A percentile compares a stretch with the other conserved stretches of the same genome.
Evolutionary conservation across 2,888 invertebrate genomes (phyloP).

Genomic region (Phortica okadai): DNA sequence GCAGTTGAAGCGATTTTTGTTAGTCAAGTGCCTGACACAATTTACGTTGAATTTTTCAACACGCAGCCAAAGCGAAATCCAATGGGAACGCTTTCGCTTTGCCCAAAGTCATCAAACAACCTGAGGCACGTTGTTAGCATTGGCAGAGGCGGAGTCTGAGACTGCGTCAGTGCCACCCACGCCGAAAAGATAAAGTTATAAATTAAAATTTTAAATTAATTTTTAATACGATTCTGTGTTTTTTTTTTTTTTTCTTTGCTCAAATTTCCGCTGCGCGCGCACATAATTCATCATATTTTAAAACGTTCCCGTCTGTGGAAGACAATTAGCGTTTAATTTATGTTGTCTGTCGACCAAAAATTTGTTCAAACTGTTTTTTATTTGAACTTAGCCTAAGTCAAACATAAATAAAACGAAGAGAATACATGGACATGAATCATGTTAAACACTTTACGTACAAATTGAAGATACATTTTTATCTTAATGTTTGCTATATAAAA

Average conservation of each 20-base stretch:
- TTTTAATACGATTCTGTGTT: conserved; percentile 55
- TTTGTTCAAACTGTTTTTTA: not conserved
- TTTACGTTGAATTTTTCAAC: conserved; percentile 21
- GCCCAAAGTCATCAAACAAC: conserved; percentile 11
- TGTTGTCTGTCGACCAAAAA: conserved; percentile 43
- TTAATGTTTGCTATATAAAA: not conserved
- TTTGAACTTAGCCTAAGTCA: not conserved
- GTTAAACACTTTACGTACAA: not conserved
- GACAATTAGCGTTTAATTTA: conserved; percentile 66
- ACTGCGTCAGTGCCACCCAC: not conserved
- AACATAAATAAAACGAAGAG: not conserved
- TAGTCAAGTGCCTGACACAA: not conserved
- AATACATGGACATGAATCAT: not conserved
- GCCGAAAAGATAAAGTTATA: conserved; percentile 33
- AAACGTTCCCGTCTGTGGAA: not conserved
- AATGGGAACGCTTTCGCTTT: not conserved
- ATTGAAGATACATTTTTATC: conserved; percentile 2
- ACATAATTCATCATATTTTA: conserved; percentile 11
- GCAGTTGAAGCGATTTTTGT: conserved; percentile 11
- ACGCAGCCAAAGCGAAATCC: not conserved
- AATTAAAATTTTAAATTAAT: conserved; percentile 65
- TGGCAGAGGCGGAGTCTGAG: not conserved
- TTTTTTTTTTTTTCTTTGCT: conserved; percentile 8
- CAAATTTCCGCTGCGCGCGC: not conserved
- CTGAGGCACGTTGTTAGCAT: not conserved